Evolutionary conservation across 2,888 invertebrate species (phyloP).

Genomic region (Apodemia mormo): DNA sequence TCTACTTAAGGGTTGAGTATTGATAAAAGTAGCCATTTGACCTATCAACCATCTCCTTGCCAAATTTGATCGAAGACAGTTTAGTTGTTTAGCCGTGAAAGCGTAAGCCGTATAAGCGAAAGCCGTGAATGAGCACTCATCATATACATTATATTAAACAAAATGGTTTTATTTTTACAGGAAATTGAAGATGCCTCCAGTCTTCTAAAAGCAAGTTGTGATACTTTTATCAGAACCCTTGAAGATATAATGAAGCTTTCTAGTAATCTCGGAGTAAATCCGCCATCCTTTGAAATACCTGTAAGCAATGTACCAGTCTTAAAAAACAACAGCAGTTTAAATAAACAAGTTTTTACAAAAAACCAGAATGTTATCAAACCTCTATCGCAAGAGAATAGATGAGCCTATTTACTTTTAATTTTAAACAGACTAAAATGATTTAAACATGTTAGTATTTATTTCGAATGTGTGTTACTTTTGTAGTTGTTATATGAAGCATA

Average conservation of each 20-base stretch:
- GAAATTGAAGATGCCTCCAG: conserved; percentile 88
- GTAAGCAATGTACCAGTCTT: conserved; percentile 39
- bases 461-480: neutral
- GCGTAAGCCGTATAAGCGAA: too few relatives aligned
- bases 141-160: too few relatives aligned
- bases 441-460: neutral
- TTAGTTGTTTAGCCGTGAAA: too few relatives aligned
- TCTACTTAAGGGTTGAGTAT: too few relatives aligned
- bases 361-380: conserved; percentile 61
- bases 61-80: too few relatives aligned
- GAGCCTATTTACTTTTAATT: conserved; percentile 43
- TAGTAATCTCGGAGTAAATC: conserved; percentile 50
- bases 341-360: conserved; percentile 50
- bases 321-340: conserved; percentile 50
- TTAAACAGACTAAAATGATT: neutral
- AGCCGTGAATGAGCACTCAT: too few relatives aligned
- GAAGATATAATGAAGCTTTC: conserved; percentile 89
- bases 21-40: too few relatives aligned
- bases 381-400: conserved; percentile 74
- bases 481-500: neutral
- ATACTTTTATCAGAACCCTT: conserved; percentile 90
- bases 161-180: conserved; percentile 64
- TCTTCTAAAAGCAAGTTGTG: conserved; percentile 89
- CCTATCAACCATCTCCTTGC: too few relatives aligned
- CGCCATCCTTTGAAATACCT: conserved; percentile 60